Base-by-base conservation (phyloP, 2,888 invertebrate genomes). In the Elysia crispata region DNA sequence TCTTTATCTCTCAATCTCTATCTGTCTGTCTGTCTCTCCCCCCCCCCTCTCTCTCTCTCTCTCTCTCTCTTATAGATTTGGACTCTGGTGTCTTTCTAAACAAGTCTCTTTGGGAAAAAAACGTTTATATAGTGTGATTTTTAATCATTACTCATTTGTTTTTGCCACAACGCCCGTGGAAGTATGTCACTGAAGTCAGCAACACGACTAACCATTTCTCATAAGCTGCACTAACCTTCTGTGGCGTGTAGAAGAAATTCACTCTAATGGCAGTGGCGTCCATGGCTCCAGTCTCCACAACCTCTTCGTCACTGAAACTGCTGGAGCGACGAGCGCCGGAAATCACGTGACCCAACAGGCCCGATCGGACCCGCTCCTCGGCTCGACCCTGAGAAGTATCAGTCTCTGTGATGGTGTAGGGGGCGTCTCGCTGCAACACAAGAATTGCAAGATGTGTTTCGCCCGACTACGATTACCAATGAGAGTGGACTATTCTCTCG, bases 311-410 rank as follows among this genome's bases (percentile, higher is more conserved):
- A 23, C 92, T 91, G 31, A 95, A 88, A 86, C 94, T 94, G 82
- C 94, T 93, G 77, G 94, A 92, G 84, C 93, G 93, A 25, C 94
- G 87, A 83, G 94, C 93, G 5, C 94, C 95, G 64, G 93, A 90
- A 0, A 94, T 93, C 77, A 94, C 92, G 87, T 95, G 95, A 83
- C 94, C 93, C 64, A 94, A 92, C 73, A 94, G 92, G 30, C 94
- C 87, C 77, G 94, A 93, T 80, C 92, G 92, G 66, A 93, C 91
- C 86, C 88, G 82, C 1, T 86, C 78, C 6, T 89, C 84, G 8
- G 89, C 81, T 30, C 76, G 76, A 25, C 85, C 84, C 11, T 82
- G 82, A 8, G 86, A 79, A 31, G 85, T 82, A 50, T 85, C 77
- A 1, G 88, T 88, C 1, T 88, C 86, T 77, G 86, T 82, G 31